Conservation (phyloP, 2,113 vertebrate species). For the Trogon surrucura region DNA sequence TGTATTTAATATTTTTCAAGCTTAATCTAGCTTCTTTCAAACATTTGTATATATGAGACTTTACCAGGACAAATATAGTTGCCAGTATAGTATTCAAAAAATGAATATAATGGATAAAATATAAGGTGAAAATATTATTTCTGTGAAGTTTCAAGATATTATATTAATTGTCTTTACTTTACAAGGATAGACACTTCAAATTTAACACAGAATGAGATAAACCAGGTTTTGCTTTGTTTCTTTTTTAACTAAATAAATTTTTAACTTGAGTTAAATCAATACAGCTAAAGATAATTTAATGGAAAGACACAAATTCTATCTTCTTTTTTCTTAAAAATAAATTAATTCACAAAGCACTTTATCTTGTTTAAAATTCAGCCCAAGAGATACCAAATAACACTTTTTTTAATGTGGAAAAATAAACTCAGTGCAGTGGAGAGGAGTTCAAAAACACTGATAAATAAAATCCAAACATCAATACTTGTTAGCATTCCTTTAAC, state of each 20-base stretch:
- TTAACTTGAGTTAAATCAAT: conserved; percentile 66
- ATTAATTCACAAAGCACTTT: conserved; percentile 69
- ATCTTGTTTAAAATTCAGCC: conserved; percentile 72
- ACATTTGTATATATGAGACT: background rate
- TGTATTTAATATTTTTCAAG: background rate
- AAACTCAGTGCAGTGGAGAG: conserved; percentile 74
- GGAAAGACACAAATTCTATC: conserved; percentile 74
- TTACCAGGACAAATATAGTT: background rate
- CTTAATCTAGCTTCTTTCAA: background rate
- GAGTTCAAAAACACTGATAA: conserved; percentile 85
- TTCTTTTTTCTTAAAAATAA: conserved; percentile 66
- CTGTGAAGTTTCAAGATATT: background rate
- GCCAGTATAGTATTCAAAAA: background rate
- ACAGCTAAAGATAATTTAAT: conserved; percentile 70
- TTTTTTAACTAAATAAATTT: conserved; percentile 59
- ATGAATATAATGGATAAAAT: background rate
- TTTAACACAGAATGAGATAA: background rate
- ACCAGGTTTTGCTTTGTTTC: background rate
- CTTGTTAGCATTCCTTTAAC: conserved; percentile 87
- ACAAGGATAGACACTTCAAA: background rate
- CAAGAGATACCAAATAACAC: conserved; percentile 63
- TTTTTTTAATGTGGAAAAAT: conserved; percentile 71
- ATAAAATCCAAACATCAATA: conserved; percentile 88
- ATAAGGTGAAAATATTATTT: background rate
- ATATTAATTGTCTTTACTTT: background rate